Conservation (phyloP, 2,113 vertebrate species). For the Hydrolagus affinis region DNA sequence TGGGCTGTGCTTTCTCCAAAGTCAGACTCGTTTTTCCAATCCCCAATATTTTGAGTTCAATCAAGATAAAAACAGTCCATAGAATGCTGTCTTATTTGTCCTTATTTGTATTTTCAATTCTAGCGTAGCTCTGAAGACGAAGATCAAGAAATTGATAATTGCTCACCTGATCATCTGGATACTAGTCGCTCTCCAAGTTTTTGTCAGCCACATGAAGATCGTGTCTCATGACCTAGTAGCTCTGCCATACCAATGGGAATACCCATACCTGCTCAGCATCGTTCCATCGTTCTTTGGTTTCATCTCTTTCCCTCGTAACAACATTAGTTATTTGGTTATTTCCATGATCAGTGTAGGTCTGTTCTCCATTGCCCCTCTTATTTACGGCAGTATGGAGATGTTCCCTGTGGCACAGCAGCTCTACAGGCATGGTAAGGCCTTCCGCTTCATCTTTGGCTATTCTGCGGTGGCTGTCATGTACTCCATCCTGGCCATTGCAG, state of each 20-base stretch:
- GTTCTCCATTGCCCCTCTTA: constrained; percentile 80
- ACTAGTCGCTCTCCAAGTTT: constrained; percentile 78
- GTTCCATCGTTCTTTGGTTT: constrained; percentile 76
- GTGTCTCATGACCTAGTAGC: constrained; percentile 79
- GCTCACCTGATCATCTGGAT: constrained; percentile 75
- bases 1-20: no score
- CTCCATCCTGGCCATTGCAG: constrained; percentile 73
- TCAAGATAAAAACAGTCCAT: no score
- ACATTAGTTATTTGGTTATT: constrained; percentile 91
- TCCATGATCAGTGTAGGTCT: constrained; percentile 92
- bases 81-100: not conserved
- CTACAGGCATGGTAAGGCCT: constrained; percentile 85
- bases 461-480: constrained; percentile 85
- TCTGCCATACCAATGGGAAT: constrained; percentile 92
- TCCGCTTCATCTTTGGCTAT: constrained; percentile 87
- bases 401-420: constrained; percentile 91
- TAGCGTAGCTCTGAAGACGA: constrained; percentile 85
- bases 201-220: constrained; percentile 73
- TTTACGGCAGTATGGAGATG: constrained; percentile 96
- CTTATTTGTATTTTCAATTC: constrained; percentile 35
- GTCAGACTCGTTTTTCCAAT: no score
- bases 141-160: constrained; percentile 90
- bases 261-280: constrained; percentile 84
- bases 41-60: no score
- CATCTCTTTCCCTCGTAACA: constrained; percentile 84